A percentile compares a stretch with the other conserved stretches of the same genome.
phyloP scores from a whole-genome alignment of 1,140 invertebrate species.

The Ladona fulva region DNA sequence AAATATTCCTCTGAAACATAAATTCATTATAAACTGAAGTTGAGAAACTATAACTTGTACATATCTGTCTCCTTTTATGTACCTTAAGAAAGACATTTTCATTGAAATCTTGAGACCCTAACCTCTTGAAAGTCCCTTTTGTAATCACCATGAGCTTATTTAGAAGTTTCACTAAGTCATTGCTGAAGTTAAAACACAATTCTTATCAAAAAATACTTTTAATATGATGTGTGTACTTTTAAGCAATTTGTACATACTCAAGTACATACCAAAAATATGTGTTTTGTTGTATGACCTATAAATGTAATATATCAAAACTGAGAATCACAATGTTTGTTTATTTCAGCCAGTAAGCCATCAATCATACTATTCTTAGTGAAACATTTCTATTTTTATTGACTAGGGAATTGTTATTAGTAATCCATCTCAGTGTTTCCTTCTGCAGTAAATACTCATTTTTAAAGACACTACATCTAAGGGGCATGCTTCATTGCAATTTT shows the following conservation, averaged over 20 bases:
- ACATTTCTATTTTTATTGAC: not conserved
- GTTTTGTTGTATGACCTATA: not conserved
- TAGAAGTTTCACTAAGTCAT: not conserved
- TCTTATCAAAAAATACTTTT: not conserved
- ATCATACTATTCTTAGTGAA: not conserved
- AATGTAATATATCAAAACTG: not conserved
- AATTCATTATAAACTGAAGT: not conserved
- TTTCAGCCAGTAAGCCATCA: not conserved
- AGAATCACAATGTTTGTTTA: not conserved
- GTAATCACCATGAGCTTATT: slow-evolving; percentile 5
- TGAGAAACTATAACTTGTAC: not conserved
- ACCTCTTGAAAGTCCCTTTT: not conserved
- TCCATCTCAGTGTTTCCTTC: not conserved
- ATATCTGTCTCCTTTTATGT: not conserved
- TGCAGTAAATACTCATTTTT: not conserved
- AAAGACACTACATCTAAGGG: not conserved
- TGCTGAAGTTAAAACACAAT: not conserved
- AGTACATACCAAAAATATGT: not conserved
- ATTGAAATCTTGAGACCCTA: not conserved
- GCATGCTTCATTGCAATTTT: not conserved
- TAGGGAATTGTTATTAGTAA: not conserved
- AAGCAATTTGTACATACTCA: not conserved
- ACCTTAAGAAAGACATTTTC: slow-evolving; percentile 3
- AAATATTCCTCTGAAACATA: not conserved
- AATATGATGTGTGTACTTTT: not conserved